Evolutionary conservation across 1,140 invertebrate genomes (phyloP).

Genomic region (Sesamia nonagrioides): DNA sequence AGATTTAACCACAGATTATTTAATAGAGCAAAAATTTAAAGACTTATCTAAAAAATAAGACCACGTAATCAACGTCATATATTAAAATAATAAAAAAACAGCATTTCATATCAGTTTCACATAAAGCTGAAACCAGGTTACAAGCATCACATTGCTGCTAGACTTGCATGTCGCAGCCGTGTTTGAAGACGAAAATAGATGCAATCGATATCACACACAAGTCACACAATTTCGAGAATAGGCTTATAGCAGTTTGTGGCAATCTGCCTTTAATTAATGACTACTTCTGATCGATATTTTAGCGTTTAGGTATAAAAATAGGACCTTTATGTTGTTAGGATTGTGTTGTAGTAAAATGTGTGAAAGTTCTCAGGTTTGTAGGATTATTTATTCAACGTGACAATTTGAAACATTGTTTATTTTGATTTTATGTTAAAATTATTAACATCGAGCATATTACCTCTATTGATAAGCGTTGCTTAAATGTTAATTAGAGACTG

Average conservation of each 20-base stretch:
- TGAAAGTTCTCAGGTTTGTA: neutral
- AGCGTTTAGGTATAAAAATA: no score
- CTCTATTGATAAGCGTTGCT: no score
- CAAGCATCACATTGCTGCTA: neutral
- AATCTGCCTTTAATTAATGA: conserved; percentile 11
- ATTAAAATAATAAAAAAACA: neutral
- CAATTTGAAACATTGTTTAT: neutral
- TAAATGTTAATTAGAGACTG: no score
- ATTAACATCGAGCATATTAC: neutral
- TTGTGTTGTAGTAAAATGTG: neutral
- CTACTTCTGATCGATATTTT: neutral
- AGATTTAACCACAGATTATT: no score
- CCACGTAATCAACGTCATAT: neutral
- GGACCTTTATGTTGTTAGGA: neutral
- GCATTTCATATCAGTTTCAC: neutral
- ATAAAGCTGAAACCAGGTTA: conserved; percentile 5
- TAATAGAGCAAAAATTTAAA: no score
- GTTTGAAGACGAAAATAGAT: conserved; percentile 37
- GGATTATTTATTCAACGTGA: neutral
- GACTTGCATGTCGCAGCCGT: neutral
- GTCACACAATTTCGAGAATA: conserved; percentile 5
- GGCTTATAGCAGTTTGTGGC: conserved; percentile 10
- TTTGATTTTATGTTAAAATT: neutral
- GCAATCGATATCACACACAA: conserved; percentile 13
- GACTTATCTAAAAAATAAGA: neutral